A percentile compares a stretch with the other conserved stretches of the same genome.
Conservation (phyloP, 2,113 vertebrate species). For the Tragelaphus strepsiceros region DNA sequence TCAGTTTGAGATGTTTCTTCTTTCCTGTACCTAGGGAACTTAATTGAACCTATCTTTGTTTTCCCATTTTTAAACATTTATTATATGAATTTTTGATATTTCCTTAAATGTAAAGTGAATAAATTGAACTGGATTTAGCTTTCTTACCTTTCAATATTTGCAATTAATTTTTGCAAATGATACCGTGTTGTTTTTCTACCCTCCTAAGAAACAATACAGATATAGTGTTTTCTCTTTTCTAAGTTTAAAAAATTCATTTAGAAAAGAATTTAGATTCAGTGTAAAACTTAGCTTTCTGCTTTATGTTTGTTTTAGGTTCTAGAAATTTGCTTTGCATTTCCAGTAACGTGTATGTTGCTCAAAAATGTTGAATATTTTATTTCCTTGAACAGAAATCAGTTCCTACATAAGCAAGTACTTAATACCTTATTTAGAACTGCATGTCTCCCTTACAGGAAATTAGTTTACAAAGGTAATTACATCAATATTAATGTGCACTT, state of each 20-base stretch:
- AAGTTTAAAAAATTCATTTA: constrained; percentile 11
- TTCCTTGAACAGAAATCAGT: constrained; percentile 16
- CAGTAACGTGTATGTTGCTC: not conserved
- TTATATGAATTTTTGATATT: constrained; percentile 4
- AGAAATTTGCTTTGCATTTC: constrained; percentile 17
- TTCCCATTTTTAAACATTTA: not conserved
- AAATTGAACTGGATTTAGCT: not conserved
- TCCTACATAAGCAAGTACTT: not conserved
- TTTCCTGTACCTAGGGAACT: not conserved
- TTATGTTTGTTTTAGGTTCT: not conserved
- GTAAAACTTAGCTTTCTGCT: not conserved
- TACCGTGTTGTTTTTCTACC: not conserved
- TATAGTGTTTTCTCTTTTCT: not conserved
- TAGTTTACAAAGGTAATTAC: not conserved
- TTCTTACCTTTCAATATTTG: constrained; percentile 21
- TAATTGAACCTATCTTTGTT: not conserved
- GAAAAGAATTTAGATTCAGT: not conserved
- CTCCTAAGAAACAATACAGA: not conserved
- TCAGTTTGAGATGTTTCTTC: not conserved
- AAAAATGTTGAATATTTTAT: constrained; percentile 10
- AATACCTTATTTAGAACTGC: not conserved
- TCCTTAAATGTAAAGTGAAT: not conserved
- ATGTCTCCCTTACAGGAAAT: not conserved
- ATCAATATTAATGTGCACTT: not conserved
- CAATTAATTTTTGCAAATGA: not conserved